phyloP scores from a whole-genome alignment of 2,888 invertebrate species.

The Lissocephala sabroskyi region DNA sequence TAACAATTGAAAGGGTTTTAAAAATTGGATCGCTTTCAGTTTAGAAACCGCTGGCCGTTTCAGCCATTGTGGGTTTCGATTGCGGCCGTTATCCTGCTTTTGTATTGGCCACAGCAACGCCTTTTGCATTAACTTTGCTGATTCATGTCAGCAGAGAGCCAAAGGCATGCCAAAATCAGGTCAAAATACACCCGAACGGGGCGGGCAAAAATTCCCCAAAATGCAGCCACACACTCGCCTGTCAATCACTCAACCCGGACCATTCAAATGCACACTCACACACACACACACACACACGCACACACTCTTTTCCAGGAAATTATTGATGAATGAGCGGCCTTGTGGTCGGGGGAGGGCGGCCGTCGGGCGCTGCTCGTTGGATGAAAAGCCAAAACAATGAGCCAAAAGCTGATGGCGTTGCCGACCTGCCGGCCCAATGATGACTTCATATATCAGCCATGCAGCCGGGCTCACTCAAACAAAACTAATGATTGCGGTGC shows the following conservation, averaged over 20 bases:
- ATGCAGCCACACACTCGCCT: conserved; percentile 29
- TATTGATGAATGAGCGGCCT: conserved; percentile 44
- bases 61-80: too few relatives aligned
- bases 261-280: conserved; percentile 35
- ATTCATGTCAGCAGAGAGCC: conserved; percentile 31
- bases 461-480: conserved; percentile 18
- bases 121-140: conserved; percentile 12
- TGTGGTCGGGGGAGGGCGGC: background rate
- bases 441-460: conserved; percentile 31
- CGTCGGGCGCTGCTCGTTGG: background rate
- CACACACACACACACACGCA: background rate
- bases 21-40: too few relatives aligned
- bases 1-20: too few relatives aligned
- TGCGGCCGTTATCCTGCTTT: too few relatives aligned
- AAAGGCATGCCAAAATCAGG: conserved; percentile 39
- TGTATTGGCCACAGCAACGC: too few relatives aligned
- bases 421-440: conserved; percentile 9
- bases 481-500: conserved; percentile 40
- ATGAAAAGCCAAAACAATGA: conserved; percentile 20
- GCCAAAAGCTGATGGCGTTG: background rate
- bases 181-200: conserved; percentile 10
- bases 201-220: background rate
- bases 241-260: conserved; percentile 40
- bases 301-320: conserved; percentile 41
- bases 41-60: too few relatives aligned